Conservation (phyloP, 2,888 invertebrate genomes). For the Drosophila leonis region DNA sequence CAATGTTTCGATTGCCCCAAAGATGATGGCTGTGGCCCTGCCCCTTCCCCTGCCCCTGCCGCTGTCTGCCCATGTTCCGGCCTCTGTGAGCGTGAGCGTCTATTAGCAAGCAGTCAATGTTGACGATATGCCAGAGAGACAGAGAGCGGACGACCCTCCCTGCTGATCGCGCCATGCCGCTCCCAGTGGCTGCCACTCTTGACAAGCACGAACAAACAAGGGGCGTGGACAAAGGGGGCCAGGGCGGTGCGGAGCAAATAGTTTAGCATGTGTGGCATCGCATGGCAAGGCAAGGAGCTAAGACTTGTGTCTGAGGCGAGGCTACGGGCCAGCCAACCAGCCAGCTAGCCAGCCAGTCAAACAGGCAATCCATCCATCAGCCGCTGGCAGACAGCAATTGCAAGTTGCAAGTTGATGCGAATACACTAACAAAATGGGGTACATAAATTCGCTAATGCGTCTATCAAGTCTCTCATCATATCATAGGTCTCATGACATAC, state of each 20-base stretch:
- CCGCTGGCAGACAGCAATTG: constrained; percentile 76
- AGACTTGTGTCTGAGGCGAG: constrained; percentile 28
- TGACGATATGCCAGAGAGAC: constrained; percentile 52
- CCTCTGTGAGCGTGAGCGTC: constrained; percentile 60
- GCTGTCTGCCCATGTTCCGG: background rate
- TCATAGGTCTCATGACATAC: too few relatives aligned
- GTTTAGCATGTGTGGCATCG: constrained; percentile 77
- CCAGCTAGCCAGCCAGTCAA: constrained; percentile 64
- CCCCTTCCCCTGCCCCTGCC: background rate
- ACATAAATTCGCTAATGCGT: too few relatives aligned
- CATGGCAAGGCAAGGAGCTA: constrained; percentile 19
- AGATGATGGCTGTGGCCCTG: background rate
- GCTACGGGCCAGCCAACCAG: constrained; percentile 48
- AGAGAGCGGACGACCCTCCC: constrained; percentile 7
- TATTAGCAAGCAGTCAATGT: constrained; percentile 77
- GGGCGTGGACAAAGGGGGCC: constrained; percentile 50
- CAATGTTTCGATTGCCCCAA: constrained; percentile 17
- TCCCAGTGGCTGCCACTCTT: constrained; percentile 56
- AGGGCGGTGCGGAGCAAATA: constrained; percentile 45
- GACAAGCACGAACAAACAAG: constrained; percentile 75
- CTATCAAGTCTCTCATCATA: background rate
- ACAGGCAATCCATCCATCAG: constrained; percentile 81
- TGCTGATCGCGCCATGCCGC: constrained; percentile 35
- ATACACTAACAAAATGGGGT: constrained; percentile 43
- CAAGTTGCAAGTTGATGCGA: constrained; percentile 63